A percentile compares a stretch with the other conserved stretches of the same genome.
Evolutionary conservation across 2,888 invertebrate genomes (phyloP).

Genomic region (Tipula confusa): DNA sequence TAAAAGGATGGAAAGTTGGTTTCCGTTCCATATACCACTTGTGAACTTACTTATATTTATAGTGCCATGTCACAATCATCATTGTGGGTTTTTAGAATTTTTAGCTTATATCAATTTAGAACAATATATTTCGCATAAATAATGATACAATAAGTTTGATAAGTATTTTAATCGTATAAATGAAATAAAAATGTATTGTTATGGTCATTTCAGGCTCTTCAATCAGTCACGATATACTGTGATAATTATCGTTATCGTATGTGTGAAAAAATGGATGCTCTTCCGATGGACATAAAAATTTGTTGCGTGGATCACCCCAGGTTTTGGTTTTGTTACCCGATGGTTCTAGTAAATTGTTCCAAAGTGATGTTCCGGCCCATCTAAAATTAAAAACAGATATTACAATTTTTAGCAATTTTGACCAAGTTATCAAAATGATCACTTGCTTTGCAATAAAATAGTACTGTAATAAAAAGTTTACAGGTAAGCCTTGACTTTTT

Average conservation of each 20-base stretch:
- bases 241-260: conserved; percentile 37
- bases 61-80: not conserved
- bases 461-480: too few species aligned
- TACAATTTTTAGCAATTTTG: too few species aligned
- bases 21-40: not conserved
- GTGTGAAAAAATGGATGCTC: conserved; percentile 51
- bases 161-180: not conserved
- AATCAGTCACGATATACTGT: not conserved
- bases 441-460: too few species aligned
- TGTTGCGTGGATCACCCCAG: conserved; percentile 45
- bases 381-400: too few species aligned
- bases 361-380: conserved; percentile 51
- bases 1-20: conserved; percentile 25
- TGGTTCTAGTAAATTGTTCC: conserved; percentile 55
- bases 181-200: conserved; percentile 26
- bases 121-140: conserved; percentile 26
- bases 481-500: too few species aligned
- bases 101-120: not conserved
- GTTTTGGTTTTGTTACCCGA: conserved; percentile 48
- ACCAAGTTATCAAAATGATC: too few species aligned
- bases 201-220: not conserved
- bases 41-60: not conserved
- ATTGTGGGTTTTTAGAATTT: too few species aligned
- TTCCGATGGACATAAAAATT: conserved; percentile 51
- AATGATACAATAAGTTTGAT: not conserved